phyloP scores from a whole-genome alignment of 2,797 vertebrate genomes.

The Gouania willdenowi region DNA sequence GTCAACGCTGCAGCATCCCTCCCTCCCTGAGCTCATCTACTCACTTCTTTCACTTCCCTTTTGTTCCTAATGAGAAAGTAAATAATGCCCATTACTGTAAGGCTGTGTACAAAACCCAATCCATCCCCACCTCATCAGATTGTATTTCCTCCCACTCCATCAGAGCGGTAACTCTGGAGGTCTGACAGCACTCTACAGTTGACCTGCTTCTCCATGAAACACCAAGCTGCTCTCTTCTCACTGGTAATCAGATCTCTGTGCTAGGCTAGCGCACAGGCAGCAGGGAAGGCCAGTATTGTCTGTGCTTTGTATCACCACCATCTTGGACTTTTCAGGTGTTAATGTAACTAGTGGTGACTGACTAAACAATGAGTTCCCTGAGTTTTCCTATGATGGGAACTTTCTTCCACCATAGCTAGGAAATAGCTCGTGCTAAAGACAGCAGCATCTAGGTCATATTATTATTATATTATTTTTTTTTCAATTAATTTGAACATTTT shows the following conservation, averaged over 20 bases:
- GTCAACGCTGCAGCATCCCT: constrained; percentile 49
- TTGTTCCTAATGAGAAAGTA: constrained; percentile 48
- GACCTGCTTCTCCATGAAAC: constrained; percentile 70
- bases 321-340: constrained; percentile 48
- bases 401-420: constrained; percentile 7
- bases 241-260: constrained; percentile 71
- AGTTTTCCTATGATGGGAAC: constrained; percentile 32
- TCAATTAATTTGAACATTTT: too few species aligned
- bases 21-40: constrained; percentile 25
- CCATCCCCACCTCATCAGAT: constrained; percentile 37
- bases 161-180: constrained; percentile 52
- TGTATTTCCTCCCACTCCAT: constrained; percentile 50
- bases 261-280: constrained; percentile 43
- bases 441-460: too few species aligned
- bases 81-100: constrained; percentile 59
- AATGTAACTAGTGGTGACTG: constrained; percentile 47
- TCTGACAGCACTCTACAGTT: constrained; percentile 59
- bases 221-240: constrained; percentile 65
- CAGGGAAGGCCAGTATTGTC: constrained; percentile 58
- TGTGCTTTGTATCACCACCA: constrained; percentile 58
- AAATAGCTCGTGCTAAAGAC: too few species aligned
- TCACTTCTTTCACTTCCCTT: constrained; percentile 34
- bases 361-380: constrained; percentile 29
- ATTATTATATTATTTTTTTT: too few species aligned
- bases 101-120: constrained; percentile 42